Conservation (phyloP, 2,888 invertebrate species). For the Boloria euphrosyne region DNA sequence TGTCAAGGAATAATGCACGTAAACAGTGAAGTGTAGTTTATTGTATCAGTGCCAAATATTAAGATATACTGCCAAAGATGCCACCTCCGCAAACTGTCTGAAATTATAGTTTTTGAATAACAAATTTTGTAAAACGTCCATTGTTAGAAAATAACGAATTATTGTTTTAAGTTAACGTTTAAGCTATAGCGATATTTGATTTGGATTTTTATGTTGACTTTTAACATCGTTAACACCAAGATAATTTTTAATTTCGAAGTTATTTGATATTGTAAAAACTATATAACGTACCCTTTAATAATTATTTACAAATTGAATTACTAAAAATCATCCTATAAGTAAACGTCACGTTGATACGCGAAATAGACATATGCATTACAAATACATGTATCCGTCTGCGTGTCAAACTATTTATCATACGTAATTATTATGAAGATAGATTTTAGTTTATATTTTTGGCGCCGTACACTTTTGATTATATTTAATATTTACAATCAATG, state of each 20-base stretch:
- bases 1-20: conserved; percentile 38
- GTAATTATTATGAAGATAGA: conserved; percentile 36
- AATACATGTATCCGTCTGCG: conserved; percentile 35
- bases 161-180: neutral
- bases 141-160: neutral
- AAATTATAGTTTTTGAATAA: conserved; percentile 2
- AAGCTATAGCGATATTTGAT: no score
- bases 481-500: conserved; percentile 19
- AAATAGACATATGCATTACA: conserved; percentile 37
- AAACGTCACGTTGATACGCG: conserved; percentile 29
- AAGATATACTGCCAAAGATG: conserved; percentile 61
- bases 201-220: no score
- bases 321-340: conserved; percentile 1
- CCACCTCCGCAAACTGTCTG: conserved; percentile 49
- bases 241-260: neutral
- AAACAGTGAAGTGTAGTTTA: conserved; percentile 42
- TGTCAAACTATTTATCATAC: conserved; percentile 38
- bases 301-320: neutral
- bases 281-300: neutral
- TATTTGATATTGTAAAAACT: neutral
- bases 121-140: neutral
- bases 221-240: no score
- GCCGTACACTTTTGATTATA: conserved; percentile 9
- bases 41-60: conserved; percentile 60
- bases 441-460: conserved; percentile 28